Base-by-base conservation (phyloP, 2,888 invertebrate species). In the Cepaea hortensis region DNA sequence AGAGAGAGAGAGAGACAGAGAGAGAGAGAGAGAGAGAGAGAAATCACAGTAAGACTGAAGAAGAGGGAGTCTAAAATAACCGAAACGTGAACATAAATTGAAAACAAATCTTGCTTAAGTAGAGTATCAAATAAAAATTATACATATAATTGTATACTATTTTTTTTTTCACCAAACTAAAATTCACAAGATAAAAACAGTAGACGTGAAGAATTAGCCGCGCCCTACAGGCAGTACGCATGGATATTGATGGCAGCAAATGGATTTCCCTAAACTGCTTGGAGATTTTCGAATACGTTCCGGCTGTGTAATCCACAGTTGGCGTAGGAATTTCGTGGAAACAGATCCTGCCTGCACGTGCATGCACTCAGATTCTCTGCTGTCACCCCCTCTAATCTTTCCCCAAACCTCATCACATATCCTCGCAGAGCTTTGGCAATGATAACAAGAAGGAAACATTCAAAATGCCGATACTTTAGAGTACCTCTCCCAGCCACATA, bases 261-360 rank as follows among this genome's bases (percentile, higher is more conserved):
- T 79, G 61, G 77, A 79, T 23, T 61, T 23, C 15, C 61, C 61
- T 11, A 79, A 61, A 23, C 61, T 20, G 23, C 61, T 50, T 50
- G 3, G 77, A 79, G 77, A 79, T 79, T 61, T 23, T 18, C 35
- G 61, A 20, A 79, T 79, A 61, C 77, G n/a, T 79, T 79, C 77
- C 77, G 77, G 55, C 55, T 79, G 77, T 79, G 61, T 79, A 79
- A 79, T 61, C 77, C 77, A 72, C 82, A 55, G 82, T 82, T 82
- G 82, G 70, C 72, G 72, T 18, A 75, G 76, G 84, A 84, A 84
- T 84, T 65, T 81, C 46, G 61, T 23, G 72, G 84, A 84, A 84
- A 84, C 61, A 75, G 73, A 84, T 84, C 84, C 65, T 35, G 46
- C 75, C 35, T 48, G 84, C 84, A 84, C 84, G 84, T 84, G 84